Percentiles rank a stretch among this genome's conserved stretches.
Conservation (phyloP, 92 coral and sea anemone species). For the Paramuricea clavata region DNA sequence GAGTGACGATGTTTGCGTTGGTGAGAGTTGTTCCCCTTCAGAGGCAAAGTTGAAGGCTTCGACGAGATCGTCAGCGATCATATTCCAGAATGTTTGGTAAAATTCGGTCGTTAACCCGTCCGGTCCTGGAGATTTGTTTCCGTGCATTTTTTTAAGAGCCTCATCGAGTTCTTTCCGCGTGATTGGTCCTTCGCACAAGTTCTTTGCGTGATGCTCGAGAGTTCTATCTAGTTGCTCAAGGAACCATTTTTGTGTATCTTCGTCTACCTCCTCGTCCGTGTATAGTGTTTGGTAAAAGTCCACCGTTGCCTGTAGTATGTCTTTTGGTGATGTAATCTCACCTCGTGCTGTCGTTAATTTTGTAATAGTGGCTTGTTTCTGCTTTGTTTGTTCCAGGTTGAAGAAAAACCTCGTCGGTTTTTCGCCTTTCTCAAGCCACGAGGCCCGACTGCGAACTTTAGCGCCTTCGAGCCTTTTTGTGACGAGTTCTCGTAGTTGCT, state of each 20-base stretch:
- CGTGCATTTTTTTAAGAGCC: neutral
- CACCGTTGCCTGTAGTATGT: neutral
- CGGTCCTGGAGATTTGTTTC: slow-evolving; percentile 16
- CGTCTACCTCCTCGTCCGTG: neutral
- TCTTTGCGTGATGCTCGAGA: neutral
- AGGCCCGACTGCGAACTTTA: slow-evolving; percentile 8
- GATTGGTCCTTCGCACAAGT: neutral
- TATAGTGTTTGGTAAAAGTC: neutral
- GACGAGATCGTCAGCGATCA: neutral
- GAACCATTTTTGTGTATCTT: neutral
- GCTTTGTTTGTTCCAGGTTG: neutral
- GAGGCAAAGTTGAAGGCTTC: neutral
- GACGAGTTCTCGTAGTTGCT: neutral
- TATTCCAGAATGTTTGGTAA: neutral
- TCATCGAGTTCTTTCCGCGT: neutral
- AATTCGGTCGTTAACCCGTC: slow-evolving; percentile 16
- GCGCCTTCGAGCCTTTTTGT: neutral
- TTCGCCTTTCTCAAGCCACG: slow-evolving; percentile 36
- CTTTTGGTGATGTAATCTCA: too few relatives aligned
- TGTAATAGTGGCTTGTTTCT: neutral
- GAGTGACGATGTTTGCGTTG: neutral
- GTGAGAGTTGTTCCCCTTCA: neutral
- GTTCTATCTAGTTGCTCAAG: neutral
- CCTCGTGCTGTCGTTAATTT: too few relatives aligned
- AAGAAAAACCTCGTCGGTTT: slow-evolving; percentile 32